These are phyloP conservation scores for Brachionus angularis DNA, from an alignment of 1,140 invertebrate genomes.

Conservation along the genomic window DNA sequence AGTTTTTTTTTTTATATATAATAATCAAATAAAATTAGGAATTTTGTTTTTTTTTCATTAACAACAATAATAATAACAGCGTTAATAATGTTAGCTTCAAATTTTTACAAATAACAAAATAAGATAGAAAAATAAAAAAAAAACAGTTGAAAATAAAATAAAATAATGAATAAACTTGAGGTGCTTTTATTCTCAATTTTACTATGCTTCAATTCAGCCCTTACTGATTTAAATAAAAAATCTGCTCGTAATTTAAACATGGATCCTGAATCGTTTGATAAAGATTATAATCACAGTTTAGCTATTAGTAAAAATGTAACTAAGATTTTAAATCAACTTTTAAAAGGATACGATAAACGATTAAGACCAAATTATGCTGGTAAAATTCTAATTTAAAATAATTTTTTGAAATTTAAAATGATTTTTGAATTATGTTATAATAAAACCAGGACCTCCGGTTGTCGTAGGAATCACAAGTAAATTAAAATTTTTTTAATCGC, in stretches of 20 bases:
- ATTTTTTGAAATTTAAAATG: slow-evolving; percentile 32
- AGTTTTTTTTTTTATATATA: no score
- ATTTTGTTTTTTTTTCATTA: no score
- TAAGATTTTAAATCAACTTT: slow-evolving; percentile 45
- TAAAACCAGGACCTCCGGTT: slow-evolving; percentile 38
- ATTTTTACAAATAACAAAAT: no score
- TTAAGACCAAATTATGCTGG: slow-evolving; percentile 48
- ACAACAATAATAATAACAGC: no score
- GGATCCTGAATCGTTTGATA: neutral
- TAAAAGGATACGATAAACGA: slow-evolving; percentile 48
- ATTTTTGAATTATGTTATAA: neutral
- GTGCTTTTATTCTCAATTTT: no score
- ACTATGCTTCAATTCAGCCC: no score
- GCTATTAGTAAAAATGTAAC: slow-evolving; percentile 47
- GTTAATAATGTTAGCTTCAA: no score
- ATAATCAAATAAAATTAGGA: no score
- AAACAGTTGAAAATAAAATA: no score
- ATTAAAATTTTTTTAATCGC: neutral
- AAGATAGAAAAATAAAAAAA: no score
- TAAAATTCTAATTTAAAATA: neutral
- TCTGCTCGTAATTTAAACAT: neutral
- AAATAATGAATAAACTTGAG: no score
- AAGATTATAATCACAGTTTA: neutral
- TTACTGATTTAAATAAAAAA: neutral
- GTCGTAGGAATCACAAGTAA: slow-evolving; percentile 40